Evolutionary conservation across 2,797 vertebrate genomes (phyloP).

Genomic region (Enteromius paludinosus): DNA sequence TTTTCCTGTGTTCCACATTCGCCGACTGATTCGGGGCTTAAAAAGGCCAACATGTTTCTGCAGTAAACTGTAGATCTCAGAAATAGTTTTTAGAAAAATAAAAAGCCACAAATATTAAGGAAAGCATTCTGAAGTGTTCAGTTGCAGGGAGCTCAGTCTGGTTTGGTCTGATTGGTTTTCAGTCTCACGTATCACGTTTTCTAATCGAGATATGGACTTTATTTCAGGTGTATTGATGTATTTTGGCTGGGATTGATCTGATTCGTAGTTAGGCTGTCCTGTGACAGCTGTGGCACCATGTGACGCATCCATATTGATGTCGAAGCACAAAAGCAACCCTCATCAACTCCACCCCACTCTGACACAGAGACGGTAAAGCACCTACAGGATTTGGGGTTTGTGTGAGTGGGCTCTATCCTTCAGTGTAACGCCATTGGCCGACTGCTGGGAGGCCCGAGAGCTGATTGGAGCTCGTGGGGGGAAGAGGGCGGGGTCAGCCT

Average conservation of each 20-base stretch:
- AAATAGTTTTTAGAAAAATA: constrained; percentile 42
- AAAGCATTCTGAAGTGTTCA: constrained; percentile 21
- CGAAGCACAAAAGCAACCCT: constrained; percentile 58
- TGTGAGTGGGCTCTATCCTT: constrained; percentile 60
- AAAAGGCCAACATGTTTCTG: constrained; percentile 23
- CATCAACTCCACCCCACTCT: constrained; percentile 63
- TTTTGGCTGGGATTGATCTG: constrained; percentile 43
- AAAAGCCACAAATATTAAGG: constrained; percentile 26
- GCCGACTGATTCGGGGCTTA: constrained; percentile 21
- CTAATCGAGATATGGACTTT: background rate
- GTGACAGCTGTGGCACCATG: constrained; percentile 60
- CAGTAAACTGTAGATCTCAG: constrained; percentile 3
- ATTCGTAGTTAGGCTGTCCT: constrained; percentile 35
- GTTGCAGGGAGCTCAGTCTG: constrained; percentile 5
- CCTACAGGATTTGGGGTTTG: constrained; percentile 82
- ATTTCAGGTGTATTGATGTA: constrained; percentile 7
- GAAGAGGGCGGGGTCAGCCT: constrained; percentile 53
- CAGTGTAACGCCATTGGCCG: constrained; percentile 56
- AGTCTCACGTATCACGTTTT: background rate
- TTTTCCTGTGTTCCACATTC: constrained; percentile 76
- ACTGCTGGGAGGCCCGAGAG: constrained; percentile 53
- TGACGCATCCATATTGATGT: constrained; percentile 56
- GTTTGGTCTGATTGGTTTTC: constrained; percentile 8
- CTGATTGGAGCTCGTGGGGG: constrained; percentile 61
- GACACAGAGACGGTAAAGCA: constrained; percentile 90